Base-by-base conservation (phyloP, 2,888 invertebrate species). In the Melinaea marsaeus region DNA sequence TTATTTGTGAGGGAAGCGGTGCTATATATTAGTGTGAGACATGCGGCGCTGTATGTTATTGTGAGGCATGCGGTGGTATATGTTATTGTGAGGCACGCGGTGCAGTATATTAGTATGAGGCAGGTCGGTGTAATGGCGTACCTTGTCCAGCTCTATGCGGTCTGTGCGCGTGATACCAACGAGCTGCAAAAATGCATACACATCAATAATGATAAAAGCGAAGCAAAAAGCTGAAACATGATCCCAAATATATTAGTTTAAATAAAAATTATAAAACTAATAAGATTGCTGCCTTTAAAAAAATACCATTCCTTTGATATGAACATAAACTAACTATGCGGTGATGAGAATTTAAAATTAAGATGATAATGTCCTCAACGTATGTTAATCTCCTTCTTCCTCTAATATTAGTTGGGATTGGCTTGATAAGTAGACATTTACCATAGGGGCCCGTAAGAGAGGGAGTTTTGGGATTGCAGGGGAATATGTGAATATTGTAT, bases 141-240 rank as follows among this genome's bases (percentile, higher is more conserved):
- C 91, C 91, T 91, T 91, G 88, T 91, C 91, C 89, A 90, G 86
- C 86, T 91, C 91, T 90, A 91, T 86, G 90, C 81, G 84, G 90
- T 84, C 86, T 76, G 87, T 83, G 85, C 89, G 90, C 85, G 89
- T 85, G 84, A 83, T 88, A 88, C 83, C 90, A 90, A 86, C 88
- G 90, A 86, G 90, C 91, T 91, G 91, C 86, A 91, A 91, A 91
- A 90, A 90, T 78, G 90, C 85, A 88, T 89, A 88, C 79, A 88
- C 82, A 83, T 70, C 79, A 82, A 84, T 83, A 80, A 77, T 32
- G 51, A 51, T 9, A 32, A 5, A 51, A 51, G 51, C 51, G n/a
- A 51, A 51, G 51, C 51, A 51, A 51, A 22, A 51, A 51, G 51
- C 51, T 11, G 51, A 9, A 32, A 7, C 6, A 51, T 51, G 51